phyloP scores from a whole-genome alignment of 2,888 invertebrate genomes.

The Ophioninae sp. region DNA sequence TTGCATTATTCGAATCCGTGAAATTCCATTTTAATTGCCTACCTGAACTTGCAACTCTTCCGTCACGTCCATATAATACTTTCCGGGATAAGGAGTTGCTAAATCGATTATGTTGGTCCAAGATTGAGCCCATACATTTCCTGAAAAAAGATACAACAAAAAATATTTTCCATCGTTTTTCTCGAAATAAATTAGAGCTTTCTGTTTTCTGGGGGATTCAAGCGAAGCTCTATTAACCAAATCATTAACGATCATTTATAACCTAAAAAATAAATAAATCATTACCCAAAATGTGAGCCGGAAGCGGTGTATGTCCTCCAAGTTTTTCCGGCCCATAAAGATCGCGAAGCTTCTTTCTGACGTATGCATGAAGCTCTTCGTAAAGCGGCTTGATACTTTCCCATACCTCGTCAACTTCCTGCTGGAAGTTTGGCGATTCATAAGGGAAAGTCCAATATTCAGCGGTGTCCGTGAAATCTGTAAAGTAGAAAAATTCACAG shows the following conservation, averaged over 20 bases:
- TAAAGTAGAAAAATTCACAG: background rate
- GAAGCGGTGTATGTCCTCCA: conserved; percentile 90
- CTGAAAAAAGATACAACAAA: conserved; percentile 73
- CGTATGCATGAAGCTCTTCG: conserved; percentile 93
- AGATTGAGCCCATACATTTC: conserved; percentile 95
- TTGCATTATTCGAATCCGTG: too few species aligned
- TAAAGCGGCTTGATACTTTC: conserved; percentile 93
- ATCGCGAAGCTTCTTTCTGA: conserved; percentile 91
- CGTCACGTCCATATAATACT: conserved; percentile 91
- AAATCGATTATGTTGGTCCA: conserved; percentile 92
- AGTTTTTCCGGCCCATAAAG: conserved; percentile 92
- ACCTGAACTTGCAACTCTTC: conserved; percentile 91
- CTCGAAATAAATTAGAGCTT: background rate
- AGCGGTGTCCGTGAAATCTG: conserved; percentile 93
- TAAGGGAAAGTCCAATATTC: conserved; percentile 95
- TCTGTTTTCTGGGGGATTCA: background rate
- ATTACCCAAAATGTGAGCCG: conserved; percentile 91
- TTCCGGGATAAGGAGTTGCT: conserved; percentile 93
- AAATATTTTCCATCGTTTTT: conserved; percentile 12
- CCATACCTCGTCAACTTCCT: conserved; percentile 92
- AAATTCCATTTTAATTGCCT: conserved; percentile 34
- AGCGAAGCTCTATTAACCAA: conserved; percentile 16
- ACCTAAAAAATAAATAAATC: too few species aligned
- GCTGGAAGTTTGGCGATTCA: conserved; percentile 88
- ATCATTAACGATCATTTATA: too few species aligned